Percentiles rank a stretch among this genome's conserved stretches.
These are phyloP conservation scores for Accipiter virgatus DNA, from an alignment of 2,113 vertebrate genomes.

Conservation along the genomic window DNA sequence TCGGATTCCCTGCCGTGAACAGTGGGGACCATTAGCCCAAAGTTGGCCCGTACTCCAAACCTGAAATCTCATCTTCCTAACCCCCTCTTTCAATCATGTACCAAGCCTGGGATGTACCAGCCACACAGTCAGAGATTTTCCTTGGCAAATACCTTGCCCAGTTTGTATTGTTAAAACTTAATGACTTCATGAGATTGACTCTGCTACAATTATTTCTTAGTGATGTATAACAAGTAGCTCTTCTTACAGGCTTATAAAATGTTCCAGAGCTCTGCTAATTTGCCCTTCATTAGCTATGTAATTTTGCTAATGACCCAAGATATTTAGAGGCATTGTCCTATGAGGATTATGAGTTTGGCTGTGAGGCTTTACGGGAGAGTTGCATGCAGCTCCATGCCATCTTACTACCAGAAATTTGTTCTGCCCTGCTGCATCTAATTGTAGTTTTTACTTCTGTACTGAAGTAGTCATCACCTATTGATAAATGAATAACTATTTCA, in stretches of 20 bases:
- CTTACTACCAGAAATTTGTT: slow-evolving; percentile 23
- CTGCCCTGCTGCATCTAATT: slow-evolving; percentile 42
- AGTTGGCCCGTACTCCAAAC: neutral
- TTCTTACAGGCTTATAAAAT: slow-evolving; percentile 65
- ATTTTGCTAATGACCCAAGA: slow-evolving; percentile 72
- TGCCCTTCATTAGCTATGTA: slow-evolving; percentile 70
- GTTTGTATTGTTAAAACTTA: slow-evolving; percentile 37
- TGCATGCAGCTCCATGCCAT: neutral
- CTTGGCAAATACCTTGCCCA: neutral
- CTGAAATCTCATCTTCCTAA: neutral
- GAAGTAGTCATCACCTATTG: slow-evolving; percentile 38
- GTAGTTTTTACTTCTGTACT: slow-evolving; percentile 38
- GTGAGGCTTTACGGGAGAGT: neutral
- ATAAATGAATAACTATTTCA: slow-evolving; percentile 62
- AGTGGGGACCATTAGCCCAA: neutral
- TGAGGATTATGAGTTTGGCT: slow-evolving; percentile 40
- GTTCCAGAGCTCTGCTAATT: slow-evolving; percentile 70
- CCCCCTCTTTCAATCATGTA: neutral
- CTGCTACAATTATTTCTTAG: slow-evolving; percentile 66
- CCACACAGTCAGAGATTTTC: neutral
- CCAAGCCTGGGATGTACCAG: neutral
- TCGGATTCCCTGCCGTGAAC: neutral
- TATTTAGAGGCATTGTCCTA: slow-evolving; percentile 51
- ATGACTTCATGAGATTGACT: slow-evolving; percentile 49
- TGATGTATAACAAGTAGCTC: slow-evolving; percentile 69